These are phyloP conservation scores for Barypeithes pellucidus DNA, from an alignment of 2,888 invertebrate genomes.

Conservation along the genomic window DNA sequence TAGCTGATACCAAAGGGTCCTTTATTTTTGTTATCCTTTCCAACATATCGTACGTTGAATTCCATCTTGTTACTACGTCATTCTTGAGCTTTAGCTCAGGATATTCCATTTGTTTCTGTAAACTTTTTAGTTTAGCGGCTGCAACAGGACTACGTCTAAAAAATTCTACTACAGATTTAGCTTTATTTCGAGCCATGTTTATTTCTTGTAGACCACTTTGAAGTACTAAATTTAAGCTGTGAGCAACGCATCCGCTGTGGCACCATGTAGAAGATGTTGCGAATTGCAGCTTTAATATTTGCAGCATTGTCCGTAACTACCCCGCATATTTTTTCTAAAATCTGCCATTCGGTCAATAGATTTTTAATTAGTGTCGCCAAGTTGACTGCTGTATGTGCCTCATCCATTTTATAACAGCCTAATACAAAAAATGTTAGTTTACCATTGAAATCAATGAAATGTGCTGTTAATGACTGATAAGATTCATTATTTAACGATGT, in stretches of 20 bases:
- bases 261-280: constrained; percentile 55
- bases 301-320: constrained; percentile 60
- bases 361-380: constrained; percentile 25
- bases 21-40: constrained; percentile 46
- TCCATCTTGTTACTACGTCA: constrained; percentile 59
- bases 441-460: constrained; percentile 21
- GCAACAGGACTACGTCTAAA: constrained; percentile 59
- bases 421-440: constrained; percentile 24
- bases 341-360: constrained; percentile 53
- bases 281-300: constrained; percentile 59
- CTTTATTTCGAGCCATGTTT: constrained; percentile 53
- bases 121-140: constrained; percentile 55
- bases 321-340: constrained; percentile 58
- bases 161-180: constrained; percentile 55
- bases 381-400: constrained; percentile 22
- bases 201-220: constrained; percentile 32
- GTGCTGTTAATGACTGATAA: constrained; percentile 29
- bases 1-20: constrained; percentile 26
- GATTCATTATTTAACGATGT: constrained; percentile 27
- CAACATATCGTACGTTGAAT: constrained; percentile 37
- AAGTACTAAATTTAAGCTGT: constrained; percentile 50
- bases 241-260: constrained; percentile 60
- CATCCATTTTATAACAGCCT: constrained; percentile 27
- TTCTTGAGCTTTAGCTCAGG: constrained; percentile 59
- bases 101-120: constrained; percentile 48